phyloP scores from a whole-genome alignment of 2,113 vertebrate species.

The Xyliphius kryptos region DNA sequence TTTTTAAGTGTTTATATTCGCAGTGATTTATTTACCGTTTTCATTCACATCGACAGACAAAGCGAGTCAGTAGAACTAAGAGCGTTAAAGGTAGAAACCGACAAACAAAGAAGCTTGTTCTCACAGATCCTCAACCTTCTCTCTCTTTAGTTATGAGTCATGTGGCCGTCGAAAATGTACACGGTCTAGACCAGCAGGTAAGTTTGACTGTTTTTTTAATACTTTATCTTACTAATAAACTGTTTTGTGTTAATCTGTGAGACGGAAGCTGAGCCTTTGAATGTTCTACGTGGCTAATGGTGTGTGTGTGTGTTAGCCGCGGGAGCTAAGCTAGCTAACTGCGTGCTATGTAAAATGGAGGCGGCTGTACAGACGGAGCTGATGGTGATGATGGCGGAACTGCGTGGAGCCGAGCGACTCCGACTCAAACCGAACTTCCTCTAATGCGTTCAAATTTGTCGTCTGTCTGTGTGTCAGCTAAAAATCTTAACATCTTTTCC shows the following conservation, averaged over 20 bases:
- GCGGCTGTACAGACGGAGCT: conserved; percentile 40
- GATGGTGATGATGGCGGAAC: conserved; percentile 36
- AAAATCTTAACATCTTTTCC: too few relatives aligned
- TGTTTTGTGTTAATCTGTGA: too few relatives aligned
- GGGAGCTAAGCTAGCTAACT: conserved; percentile 38
- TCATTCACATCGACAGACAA: neutral
- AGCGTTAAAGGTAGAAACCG: conserved; percentile 35
- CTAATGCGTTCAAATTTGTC: too few relatives aligned
- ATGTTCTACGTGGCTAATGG: neutral
- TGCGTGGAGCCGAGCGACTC: conserved; percentile 13
- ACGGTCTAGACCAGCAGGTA: conserved; percentile 97
- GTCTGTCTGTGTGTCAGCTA: too few relatives aligned
- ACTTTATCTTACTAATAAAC: neutral
- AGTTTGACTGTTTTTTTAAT: conserved; percentile 36
- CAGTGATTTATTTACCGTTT: neutral
- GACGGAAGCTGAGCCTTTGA: too few relatives aligned
- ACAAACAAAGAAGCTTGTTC: conserved; percentile 67
- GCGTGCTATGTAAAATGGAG: conserved; percentile 61
- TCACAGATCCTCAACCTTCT: conserved; percentile 67
- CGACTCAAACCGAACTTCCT: too few relatives aligned
- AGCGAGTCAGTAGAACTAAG: conserved; percentile 18
- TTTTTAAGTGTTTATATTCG: neutral
- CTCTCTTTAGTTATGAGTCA: conserved; percentile 97
- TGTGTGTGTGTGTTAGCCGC: conserved; percentile 36
- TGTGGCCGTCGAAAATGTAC: conserved; percentile 94